A percentile compares a stretch with the other conserved stretches of the same genome.
phyloP scores from a whole-genome alignment of 2,888 invertebrate genomes.

The Phyllotreta striolata region DNA sequence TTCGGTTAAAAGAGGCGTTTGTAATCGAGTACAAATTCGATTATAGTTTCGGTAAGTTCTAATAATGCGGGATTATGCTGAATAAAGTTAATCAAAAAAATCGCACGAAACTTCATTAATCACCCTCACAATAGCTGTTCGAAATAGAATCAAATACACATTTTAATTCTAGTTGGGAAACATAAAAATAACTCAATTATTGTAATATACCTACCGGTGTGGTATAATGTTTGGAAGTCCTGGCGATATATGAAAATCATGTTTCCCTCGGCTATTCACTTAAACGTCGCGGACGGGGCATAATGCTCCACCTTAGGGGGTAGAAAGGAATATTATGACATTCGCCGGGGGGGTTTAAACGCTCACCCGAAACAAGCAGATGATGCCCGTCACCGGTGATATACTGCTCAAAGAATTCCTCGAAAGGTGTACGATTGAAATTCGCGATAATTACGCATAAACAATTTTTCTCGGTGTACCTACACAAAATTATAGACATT shows the following conservation, averaged over 20 bases:
- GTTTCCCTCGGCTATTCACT: constrained; percentile 51
- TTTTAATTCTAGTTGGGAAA: too few relatives aligned
- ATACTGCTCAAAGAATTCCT: constrained; percentile 47
- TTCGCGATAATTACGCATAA: constrained; percentile 39
- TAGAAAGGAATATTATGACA: constrained; percentile 60
- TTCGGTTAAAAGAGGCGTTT: too few relatives aligned
- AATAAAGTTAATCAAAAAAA: not conserved
- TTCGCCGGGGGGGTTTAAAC: constrained; percentile 53
- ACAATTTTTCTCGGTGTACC: not conserved
- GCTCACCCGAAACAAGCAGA: constrained; percentile 44
- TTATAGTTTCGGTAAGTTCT: not conserved
- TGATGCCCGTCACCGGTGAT: constrained; percentile 53
- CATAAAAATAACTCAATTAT: constrained; percentile 31
- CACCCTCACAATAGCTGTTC: too few relatives aligned
- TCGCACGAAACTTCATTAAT: too few relatives aligned
- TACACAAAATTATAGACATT: too few relatives aligned
- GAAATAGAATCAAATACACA: too few relatives aligned
- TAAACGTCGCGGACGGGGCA: constrained; percentile 54
- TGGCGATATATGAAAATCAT: constrained; percentile 46
- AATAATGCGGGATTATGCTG: constrained; percentile 24
- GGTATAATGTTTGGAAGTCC: constrained; percentile 32
- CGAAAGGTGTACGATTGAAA: constrained; percentile 46
- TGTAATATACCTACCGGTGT: constrained; percentile 34
- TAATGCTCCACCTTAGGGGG: constrained; percentile 54
- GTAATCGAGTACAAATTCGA: too few relatives aligned